Percentiles rank a stretch among this genome's conserved stretches.
These are phyloP conservation scores for Drosophila aff. DNA, from an alignment of 1,140 invertebrate species.

Conservation along the genomic window DNA sequence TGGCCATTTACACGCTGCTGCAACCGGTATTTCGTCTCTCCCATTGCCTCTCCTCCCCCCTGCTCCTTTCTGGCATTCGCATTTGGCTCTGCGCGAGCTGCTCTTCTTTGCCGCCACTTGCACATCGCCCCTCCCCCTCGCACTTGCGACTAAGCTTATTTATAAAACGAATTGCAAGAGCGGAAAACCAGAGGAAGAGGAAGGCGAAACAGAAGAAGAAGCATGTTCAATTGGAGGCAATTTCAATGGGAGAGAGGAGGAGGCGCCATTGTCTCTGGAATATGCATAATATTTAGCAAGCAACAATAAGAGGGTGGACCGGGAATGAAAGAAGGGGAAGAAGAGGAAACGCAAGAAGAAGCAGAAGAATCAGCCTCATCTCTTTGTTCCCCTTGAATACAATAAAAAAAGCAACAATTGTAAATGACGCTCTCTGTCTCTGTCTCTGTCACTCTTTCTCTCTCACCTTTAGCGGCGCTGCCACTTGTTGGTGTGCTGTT, in stretches of 20 bases:
- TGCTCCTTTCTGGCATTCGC: constrained; percentile 12
- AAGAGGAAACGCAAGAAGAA: constrained; percentile 16
- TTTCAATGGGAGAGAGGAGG: constrained; percentile 48
- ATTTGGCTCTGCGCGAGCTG: constrained; percentile 67
- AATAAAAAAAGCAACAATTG: constrained; percentile 42
- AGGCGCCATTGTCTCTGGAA: constrained; percentile 57
- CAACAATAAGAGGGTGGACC: constrained; percentile 35
- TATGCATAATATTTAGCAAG: constrained; percentile 69
- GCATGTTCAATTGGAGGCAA: constrained; percentile 70
- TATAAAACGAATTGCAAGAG: constrained; percentile 56
- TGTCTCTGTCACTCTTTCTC: constrained; percentile 35
- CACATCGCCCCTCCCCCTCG: constrained; percentile 23
- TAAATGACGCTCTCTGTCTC: constrained; percentile 32
- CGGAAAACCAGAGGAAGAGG: constrained; percentile 38
- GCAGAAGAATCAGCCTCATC: constrained; percentile 18
- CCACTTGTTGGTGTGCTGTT: constrained; percentile 64
- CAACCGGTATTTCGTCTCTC: constrained; percentile 70
- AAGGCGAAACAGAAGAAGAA: constrained; percentile 34
- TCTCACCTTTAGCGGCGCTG: constrained; percentile 42
- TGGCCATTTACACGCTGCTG: constrained; percentile 69
- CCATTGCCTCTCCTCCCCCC: constrained; percentile 6
- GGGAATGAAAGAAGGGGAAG: not conserved
- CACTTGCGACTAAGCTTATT: constrained; percentile 52
- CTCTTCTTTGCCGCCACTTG: constrained; percentile 70
- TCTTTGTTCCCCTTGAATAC: constrained; percentile 43